Evolutionary conservation across 2,888 invertebrate species (phyloP), one percentile per base, ranked within the genome.

Genomic region (Lordiphosa andalusiaca): DNA sequence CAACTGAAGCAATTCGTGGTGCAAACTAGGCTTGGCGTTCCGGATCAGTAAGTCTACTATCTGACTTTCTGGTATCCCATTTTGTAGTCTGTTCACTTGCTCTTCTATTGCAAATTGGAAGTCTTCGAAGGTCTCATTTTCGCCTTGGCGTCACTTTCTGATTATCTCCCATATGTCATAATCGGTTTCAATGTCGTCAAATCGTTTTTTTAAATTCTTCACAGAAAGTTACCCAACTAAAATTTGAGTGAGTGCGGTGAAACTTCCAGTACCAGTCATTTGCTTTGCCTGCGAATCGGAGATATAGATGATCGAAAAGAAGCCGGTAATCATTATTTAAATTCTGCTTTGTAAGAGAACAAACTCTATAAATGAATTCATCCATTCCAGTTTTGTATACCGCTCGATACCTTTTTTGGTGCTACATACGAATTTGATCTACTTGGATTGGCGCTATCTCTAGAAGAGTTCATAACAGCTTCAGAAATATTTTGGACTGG

Each of bases 81-180:
- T 7, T 30, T 30, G 25, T 39, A 5, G 16, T 13, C 16, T 39
- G 7, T 7, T 7, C 38, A 16, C 38, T 19, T 9, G 10, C 12
- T 16, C 25, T 30, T 30, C 25, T 30, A 30, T 30, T 2, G 25
- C 25, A 30, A 5, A 30, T 30, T 30, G 25, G 25, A 30, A 30
- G 25, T 30, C 25, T 30, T 30, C 7, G 25, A 30, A 30, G 7
- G 7, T 2, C 25, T 30, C 7, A 30, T 7, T 30, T 30, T 30
- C 25, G 5, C 13, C 13, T 16, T 44, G 35, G 0, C 13, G 35
- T 1, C 46, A 16, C n/a, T 46, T 35, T 5, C 44, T 9, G 4
- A 46, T 46, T 4, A 9, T 9, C 16, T 46, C 46, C 46, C 46
- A 46, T 2, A 46, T 3, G 13, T 46, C 46, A 16, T 33, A 44